A percentile compares a stretch with the other conserved stretches of the same genome.
phyloP scores from a whole-genome alignment of 2,888 invertebrate genomes.

The Elgonia sp. region DNA sequence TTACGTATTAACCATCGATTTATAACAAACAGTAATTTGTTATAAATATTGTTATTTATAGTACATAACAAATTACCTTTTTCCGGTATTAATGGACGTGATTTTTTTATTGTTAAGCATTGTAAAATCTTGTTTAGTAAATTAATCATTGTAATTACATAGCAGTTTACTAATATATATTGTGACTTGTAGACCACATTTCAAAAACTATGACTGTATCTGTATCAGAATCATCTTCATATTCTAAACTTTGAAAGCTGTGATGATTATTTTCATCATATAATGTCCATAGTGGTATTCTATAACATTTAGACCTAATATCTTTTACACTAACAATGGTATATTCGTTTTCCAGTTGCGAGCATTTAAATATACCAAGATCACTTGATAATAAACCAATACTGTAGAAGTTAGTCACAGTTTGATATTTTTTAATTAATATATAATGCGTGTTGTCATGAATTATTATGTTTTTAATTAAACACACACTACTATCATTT shows the following conservation, averaged over 20 bases:
- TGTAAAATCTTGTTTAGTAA: too few relatives aligned
- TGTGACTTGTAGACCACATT: constrained; percentile 5
- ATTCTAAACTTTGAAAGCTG: too few relatives aligned
- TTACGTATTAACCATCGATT: too few relatives aligned
- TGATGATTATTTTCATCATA: neutral
- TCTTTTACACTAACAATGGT: neutral
- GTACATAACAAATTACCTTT: too few relatives aligned
- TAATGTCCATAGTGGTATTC: neutral
- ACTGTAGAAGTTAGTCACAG: neutral
- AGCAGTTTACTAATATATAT: too few relatives aligned
- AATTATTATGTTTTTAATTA: constrained; percentile 39
- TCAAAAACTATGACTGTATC: neutral
- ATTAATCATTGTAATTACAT: too few relatives aligned
- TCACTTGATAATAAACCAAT: neutral
- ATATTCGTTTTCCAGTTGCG: neutral
- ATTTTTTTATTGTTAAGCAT: too few relatives aligned
- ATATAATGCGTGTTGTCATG: neutral
- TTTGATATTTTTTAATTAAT: constrained; percentile 3
- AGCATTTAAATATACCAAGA: constrained; percentile 10
- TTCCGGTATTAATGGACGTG: too few relatives aligned
- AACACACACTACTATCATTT: neutral
- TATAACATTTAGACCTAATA: neutral
- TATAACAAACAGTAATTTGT: too few relatives aligned
- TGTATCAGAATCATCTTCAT: too few relatives aligned
- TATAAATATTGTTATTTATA: too few relatives aligned